These are phyloP conservation scores for Dinomys branickii DNA, from an alignment of 2,113 vertebrate genomes.

Conservation along the genomic window DNA sequence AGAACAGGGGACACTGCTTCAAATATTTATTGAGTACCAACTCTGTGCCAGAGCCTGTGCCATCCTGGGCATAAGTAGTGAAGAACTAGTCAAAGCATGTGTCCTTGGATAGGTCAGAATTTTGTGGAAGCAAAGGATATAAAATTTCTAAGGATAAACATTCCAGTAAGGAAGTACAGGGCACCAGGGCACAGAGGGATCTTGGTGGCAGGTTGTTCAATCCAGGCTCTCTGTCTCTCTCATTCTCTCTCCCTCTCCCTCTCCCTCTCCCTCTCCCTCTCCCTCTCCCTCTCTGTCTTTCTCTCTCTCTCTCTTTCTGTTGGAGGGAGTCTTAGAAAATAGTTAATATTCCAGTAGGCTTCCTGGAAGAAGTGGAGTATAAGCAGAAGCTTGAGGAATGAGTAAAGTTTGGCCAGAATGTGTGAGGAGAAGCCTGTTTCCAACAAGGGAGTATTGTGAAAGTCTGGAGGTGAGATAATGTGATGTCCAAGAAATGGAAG, in stretches of 20 bases:
- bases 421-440: neutral
- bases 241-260: too few relatives aligned
- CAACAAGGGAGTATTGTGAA: neutral
- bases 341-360: neutral
- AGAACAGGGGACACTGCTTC: neutral
- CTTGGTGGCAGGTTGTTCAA: neutral
- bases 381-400: neutral
- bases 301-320: neutral
- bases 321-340: neutral
- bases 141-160: neutral
- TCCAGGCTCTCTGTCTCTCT: neutral
- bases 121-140: neutral
- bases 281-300: accelerated
- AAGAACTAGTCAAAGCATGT: neutral
- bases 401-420: neutral
- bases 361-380: neutral
- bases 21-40: neutral
- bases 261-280: too few relatives aligned
- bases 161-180: neutral
- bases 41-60: neutral
- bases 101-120: neutral
- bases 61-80: neutral
- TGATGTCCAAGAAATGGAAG: neutral
- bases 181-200: accelerated
- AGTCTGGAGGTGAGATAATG: neutral